Evolutionary conservation across 1,140 invertebrate genomes (phyloP).

Genomic region (Nasonia longicornis): DNA sequence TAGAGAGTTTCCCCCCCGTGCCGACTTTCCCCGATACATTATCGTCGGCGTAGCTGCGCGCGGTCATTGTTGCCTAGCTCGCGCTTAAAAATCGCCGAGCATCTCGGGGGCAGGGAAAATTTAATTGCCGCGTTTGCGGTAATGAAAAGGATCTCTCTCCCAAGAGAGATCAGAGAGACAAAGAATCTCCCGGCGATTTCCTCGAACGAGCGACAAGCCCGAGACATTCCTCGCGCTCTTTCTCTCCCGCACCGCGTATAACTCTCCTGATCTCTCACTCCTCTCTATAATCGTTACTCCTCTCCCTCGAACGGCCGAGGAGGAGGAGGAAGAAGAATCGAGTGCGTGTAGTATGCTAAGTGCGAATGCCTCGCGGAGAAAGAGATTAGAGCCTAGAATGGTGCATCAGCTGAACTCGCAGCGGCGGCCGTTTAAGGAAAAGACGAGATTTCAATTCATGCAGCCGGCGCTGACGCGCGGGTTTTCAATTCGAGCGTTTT

Average conservation of each 20-base stretch:
- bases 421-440: background rate
- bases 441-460: background rate
- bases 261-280: constrained; percentile 24
- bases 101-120: constrained; percentile 38
- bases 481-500: background rate
- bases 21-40: constrained; percentile 12
- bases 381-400: constrained; percentile 12
- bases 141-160: constrained; percentile 45
- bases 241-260: background rate
- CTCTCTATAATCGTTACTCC: background rate
- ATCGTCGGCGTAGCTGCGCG: background rate
- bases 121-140: constrained; percentile 47
- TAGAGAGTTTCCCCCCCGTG: constrained; percentile 7
- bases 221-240: constrained; percentile 47
- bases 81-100: background rate
- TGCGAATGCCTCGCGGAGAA: constrained; percentile 4
- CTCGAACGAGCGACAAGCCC: constrained; percentile 46
- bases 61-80: background rate
- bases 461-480: background rate
- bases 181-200: constrained; percentile 35
- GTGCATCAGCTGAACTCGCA: background rate
- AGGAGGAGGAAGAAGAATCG: background rate
- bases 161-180: constrained; percentile 23
- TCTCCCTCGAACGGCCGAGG: background rate
- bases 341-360: constrained; percentile 27